A percentile compares a stretch with the other conserved stretches of the same genome.
Evolutionary conservation across 2,888 invertebrate genomes (phyloP).

Genomic region (Drosophila maculinotata): DNA sequence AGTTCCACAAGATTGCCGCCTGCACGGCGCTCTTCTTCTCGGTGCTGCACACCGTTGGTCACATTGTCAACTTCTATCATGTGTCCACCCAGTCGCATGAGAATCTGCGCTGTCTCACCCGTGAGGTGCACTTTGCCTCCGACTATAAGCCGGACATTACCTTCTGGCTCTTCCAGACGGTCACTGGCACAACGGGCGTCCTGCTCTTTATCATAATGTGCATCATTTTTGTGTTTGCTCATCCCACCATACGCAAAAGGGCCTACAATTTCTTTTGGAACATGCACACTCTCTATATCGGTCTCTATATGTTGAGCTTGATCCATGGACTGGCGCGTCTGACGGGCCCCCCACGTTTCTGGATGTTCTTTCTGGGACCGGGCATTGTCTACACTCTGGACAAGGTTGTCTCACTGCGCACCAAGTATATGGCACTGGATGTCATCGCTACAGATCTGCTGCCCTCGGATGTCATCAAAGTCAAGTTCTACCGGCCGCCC

Average conservation of each 20-base stretch:
- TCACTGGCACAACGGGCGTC: slow-evolving; percentile 95
- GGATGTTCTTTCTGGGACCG: slow-evolving; percentile 97
- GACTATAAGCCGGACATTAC: slow-evolving; percentile 97
- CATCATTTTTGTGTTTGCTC: slow-evolving; percentile 98
- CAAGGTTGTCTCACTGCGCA: slow-evolving; percentile 96
- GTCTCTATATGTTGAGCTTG: slow-evolving; percentile 93
- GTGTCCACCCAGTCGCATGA: slow-evolving; percentile 97
- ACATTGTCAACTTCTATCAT: slow-evolving; percentile 98
- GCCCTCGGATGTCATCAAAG: slow-evolving; percentile 97
- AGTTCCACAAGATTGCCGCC: slow-evolving; percentile 98
- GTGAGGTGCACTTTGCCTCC: slow-evolving; percentile 96
- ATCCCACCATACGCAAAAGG: slow-evolving; percentile 95
- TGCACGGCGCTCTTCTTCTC: slow-evolving; percentile 97
- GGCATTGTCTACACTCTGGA: slow-evolving; percentile 95
- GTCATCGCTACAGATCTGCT: slow-evolving; percentile 96
- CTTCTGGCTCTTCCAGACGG: slow-evolving; percentile 97
- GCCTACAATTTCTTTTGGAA: slow-evolving; percentile 98
- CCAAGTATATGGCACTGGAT: slow-evolving; percentile 95
- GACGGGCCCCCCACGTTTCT: slow-evolving; percentile 96
- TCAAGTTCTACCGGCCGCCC: slow-evolving; percentile 97
- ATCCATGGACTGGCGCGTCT: slow-evolving; percentile 96
- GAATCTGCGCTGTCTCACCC: slow-evolving; percentile 95
- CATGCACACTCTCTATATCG: slow-evolving; percentile 95
- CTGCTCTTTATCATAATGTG: slow-evolving; percentile 95
- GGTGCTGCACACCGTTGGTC: slow-evolving; percentile 95